Base-by-base conservation (phyloP, 2,113 vertebrate genomes). In the Onychorhynchus coronatus region DNA sequence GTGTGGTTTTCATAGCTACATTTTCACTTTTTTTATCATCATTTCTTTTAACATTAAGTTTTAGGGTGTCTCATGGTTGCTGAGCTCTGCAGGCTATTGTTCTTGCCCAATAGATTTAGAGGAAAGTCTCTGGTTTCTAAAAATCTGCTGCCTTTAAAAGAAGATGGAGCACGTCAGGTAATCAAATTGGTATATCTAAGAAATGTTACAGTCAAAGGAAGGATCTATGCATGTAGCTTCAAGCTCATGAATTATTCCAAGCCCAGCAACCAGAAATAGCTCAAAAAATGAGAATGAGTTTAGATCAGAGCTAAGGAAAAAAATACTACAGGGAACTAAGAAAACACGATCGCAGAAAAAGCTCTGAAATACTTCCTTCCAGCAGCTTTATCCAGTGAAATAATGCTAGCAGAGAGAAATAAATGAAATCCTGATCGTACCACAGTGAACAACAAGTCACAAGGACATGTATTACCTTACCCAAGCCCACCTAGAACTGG, bases 221-320 rank as follows among this genome's bases (percentile, higher is more conserved):
- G 52, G 12, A 88, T 39, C 61, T 86, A 31, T 56, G 78, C 75
- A 71, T 0, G 0, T 44, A 80, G 50, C 88, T 88, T 93, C 75
- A 88, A 71, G 39, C 72, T 96, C 65, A 96, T 97, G 72, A 95
- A 93, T 94, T 95, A 96, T 95, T 96, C 68, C 53, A 79, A 88
- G 44, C 75, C 61, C 65, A 94, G 83, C 37, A 86, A 61, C 71
- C 88, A 92, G 47, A 96, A 97, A 96, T 56, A 96, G 85, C 75
- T 93, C 65, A 56, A 82, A 79, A 94, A 93, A 66, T 0, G n/a
- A 84, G 71, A 83, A 91, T 47, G 33, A 55, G 52, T 71, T 94
- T 86, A 93, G 83, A 84, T 95, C 31, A 92, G 65, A 72, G 61
- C 44, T 61, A 56, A 77, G 39, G 11, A 30, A 75, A 89, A 92